These are phyloP conservation scores for Holothuria scabra DNA, from an alignment of 53 echinoderm and acorn worm species.

Conservation along the genomic window DNA sequence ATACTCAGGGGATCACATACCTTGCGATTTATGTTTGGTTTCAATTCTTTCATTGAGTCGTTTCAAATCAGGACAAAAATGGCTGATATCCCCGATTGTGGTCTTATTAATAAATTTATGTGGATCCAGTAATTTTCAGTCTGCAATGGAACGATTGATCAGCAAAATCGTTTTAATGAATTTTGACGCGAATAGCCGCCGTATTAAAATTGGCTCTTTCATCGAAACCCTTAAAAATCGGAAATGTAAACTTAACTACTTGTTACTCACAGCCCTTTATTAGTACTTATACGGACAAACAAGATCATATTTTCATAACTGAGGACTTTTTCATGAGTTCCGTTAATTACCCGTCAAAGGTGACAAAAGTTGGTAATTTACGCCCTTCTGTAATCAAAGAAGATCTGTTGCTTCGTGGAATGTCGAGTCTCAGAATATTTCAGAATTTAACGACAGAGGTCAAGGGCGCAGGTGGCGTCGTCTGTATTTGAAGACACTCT, in stretches of 20 bases:
- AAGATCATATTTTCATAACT: constrained; percentile 45
- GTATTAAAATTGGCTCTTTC: too few relatives aligned
- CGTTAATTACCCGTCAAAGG: constrained; percentile 14
- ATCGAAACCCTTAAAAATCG: too few relatives aligned
- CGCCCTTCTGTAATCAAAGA: not conserved
- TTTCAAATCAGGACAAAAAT: not conserved
- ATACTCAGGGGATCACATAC: too few relatives aligned
- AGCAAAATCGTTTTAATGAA: too few relatives aligned
- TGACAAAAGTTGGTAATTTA: constrained; percentile 24
- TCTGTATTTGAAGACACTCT: too few relatives aligned
- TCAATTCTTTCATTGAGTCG: too few relatives aligned
- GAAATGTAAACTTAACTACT: not conserved
- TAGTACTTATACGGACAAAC: constrained; percentile 22
- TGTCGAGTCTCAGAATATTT: not conserved
- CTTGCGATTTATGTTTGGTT: too few relatives aligned
- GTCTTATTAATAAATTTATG: constrained; percentile 14
- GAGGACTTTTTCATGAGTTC: constrained; percentile 33
- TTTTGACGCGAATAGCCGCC: too few relatives aligned
- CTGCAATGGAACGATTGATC: not conserved
- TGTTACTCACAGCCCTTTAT: constrained; percentile 14
- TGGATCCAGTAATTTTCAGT: not conserved
- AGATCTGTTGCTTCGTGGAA: not conserved
- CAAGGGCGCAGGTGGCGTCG: too few relatives aligned
- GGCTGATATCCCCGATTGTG: not conserved
- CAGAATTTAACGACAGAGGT: too few relatives aligned